A percentile compares a stretch with the other conserved stretches of the same genome.
Conservation (phyloP, 2,113 vertebrate species). For the Poicephalus gulielmi region DNA sequence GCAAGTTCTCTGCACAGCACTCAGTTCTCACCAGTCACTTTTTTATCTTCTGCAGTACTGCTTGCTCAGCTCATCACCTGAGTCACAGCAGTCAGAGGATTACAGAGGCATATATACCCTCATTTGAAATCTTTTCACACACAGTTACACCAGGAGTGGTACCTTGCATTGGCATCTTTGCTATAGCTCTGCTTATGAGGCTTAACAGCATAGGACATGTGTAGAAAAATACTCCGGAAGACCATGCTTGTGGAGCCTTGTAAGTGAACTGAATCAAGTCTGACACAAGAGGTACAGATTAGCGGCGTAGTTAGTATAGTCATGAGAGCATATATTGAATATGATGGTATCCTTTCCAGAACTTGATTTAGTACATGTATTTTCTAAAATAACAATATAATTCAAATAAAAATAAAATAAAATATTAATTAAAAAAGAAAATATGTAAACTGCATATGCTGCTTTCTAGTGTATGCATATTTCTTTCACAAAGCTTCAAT, state of each 20-base stretch:
- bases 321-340: not conserved
- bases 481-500: not conserved
- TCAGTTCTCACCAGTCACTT: not conserved
- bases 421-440: not conserved
- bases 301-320: not conserved
- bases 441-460: not conserved
- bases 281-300: not conserved
- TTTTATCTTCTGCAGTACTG: not conserved
- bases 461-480: not conserved
- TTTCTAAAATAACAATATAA: not conserved
- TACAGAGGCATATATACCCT: accelerated
- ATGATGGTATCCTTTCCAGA: not conserved
- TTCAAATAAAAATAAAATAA: not conserved
- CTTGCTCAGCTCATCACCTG: not conserved
- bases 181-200: not conserved
- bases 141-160: not conserved
- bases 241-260: not conserved
- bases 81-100: not conserved
- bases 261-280: not conserved
- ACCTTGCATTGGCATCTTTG: not conserved
- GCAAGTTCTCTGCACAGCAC: not conserved
- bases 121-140: not conserved
- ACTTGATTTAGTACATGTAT: not conserved
- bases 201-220: not conserved
- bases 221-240: not conserved